Base-by-base conservation (phyloP, 1,140 invertebrate genomes). In the Arion vulgaris region DNA sequence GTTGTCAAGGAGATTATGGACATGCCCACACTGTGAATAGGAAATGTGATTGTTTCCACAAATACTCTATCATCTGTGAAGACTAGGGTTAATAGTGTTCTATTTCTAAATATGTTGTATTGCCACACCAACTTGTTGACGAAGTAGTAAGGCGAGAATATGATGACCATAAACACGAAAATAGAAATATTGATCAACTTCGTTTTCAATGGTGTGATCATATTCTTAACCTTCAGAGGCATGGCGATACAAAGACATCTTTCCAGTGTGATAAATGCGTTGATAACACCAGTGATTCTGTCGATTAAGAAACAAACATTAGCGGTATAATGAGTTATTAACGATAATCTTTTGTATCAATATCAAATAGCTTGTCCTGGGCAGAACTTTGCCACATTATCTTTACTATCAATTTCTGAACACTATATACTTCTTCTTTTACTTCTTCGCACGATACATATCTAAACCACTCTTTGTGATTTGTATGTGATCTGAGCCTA, bases 221-320 rank as follows among this genome's bases (percentile, higher is more conserved):
- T 66, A 17, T 66, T 41, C n/a, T 73, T 73, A 5, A 73, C 71
- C 38, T 73, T 73, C 17, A 73, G 38, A 0, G 62, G 62, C 28
- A 66, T 66, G 17, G 62, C 62, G 17, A 66, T 66, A 66, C 62
- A 66, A 7, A 66, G 17, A 32, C 62, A 66, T 66, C 62, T 66
- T 32, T 66, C 62, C 28, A 66, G 62, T 7, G 62, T 32, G n/a
- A 66, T 66, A 32, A 32, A 66, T 17, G 62, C 17, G 17, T 7
- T 32, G n/a, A 66, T 66, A 28, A 66, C 28, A 32, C 62, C 32
- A 4, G 62, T 23, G n/a, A 66, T 66, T 32, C 62, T 66, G 28
- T 11, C 19, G 45, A 49, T 11, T 49, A 49, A 49, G 9, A 49
- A 49, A 49, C 9, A 49, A 11, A 49, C 45, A 11, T 49, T 49